Percentiles rank a stretch among this genome's conserved stretches.
phyloP scores from a whole-genome alignment of 1,140 invertebrate species.

The Galendromus occidentalis region DNA sequence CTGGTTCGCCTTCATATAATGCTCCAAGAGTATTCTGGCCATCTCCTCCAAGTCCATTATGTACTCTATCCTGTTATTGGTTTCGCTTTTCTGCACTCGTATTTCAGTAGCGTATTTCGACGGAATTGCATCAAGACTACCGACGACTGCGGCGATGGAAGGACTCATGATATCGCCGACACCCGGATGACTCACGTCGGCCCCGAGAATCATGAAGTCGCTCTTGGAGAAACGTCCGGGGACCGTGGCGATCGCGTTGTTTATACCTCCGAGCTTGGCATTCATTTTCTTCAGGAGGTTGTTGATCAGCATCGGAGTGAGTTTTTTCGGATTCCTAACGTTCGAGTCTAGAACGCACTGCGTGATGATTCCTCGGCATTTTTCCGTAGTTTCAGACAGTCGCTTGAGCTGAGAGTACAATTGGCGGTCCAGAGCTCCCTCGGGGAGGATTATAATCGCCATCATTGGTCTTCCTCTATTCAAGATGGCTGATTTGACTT shows the following conservation, averaged over 20 bases:
- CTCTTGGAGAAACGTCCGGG: slow-evolving; percentile 26
- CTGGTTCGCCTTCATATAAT: neutral
- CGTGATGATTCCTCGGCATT: slow-evolving; percentile 44
- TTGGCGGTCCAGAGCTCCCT: neutral
- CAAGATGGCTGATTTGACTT: no score
- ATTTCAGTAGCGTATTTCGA: slow-evolving; percentile 15
- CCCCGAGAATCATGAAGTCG: slow-evolving; percentile 48
- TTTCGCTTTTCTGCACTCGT: slow-evolving; percentile 14
- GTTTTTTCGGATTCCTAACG: slow-evolving; percentile 24
- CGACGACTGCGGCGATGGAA: slow-evolving; percentile 51
- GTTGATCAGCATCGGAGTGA: slow-evolving; percentile 29
- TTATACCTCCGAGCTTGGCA: slow-evolving; percentile 59
- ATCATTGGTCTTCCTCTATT: neutral
- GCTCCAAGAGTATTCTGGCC: slow-evolving; percentile 33
- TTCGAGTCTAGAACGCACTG: slow-evolving; percentile 50
- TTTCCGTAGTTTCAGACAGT: neutral
- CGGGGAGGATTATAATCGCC: neutral
- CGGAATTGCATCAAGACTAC: slow-evolving; percentile 16
- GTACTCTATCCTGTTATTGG: slow-evolving; percentile 10
- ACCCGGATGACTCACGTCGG: slow-evolving; percentile 67
- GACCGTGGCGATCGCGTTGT: slow-evolving; percentile 38
- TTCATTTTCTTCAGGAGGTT: slow-evolving; percentile 71
- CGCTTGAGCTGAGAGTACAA: neutral
- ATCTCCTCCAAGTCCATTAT: slow-evolving; percentile 42
- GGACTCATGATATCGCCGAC: slow-evolving; percentile 44